Conservation (phyloP, 2,113 vertebrate genomes). For the Podilymbus podiceps region DNA sequence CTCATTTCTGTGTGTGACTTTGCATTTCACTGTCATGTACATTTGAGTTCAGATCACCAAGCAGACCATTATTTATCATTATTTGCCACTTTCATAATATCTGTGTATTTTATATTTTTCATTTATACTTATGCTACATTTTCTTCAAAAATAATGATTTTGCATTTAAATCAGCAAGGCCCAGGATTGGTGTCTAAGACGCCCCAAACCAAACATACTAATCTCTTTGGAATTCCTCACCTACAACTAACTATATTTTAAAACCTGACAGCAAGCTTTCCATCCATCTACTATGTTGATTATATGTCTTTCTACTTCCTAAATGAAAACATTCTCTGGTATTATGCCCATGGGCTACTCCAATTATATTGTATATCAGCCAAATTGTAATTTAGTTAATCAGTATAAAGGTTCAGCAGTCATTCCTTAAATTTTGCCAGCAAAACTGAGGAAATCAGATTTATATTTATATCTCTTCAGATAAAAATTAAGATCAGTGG, state of each 20-base stretch:
- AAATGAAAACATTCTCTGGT: not conserved
- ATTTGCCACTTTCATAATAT: not conserved
- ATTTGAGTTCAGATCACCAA: not conserved
- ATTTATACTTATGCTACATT: not conserved
- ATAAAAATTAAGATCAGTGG: not conserved
- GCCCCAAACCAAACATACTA: not conserved
- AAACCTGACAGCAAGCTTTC: not conserved
- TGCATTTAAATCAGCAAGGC: not conserved
- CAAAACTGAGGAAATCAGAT: not conserved
- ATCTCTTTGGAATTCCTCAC: not conserved
- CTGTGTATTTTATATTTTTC: not conserved
- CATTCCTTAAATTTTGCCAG: not conserved
- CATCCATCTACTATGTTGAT: not conserved
- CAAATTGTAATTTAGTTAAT: not conserved
- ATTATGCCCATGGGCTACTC: not conserved
- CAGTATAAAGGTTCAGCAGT: not conserved
- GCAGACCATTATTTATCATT: not conserved
- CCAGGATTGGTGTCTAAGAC: not conserved
- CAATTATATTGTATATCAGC: not conserved
- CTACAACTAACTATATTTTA: not conserved
- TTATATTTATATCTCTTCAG: not conserved
- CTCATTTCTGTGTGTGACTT: not conserved
- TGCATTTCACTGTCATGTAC: not conserved
- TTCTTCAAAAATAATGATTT: not conserved
- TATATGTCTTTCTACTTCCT: not conserved